These are phyloP conservation scores for Pandemis heparana DNA, from an alignment of 2,888 invertebrate species.

Conservation along the genomic window DNA sequence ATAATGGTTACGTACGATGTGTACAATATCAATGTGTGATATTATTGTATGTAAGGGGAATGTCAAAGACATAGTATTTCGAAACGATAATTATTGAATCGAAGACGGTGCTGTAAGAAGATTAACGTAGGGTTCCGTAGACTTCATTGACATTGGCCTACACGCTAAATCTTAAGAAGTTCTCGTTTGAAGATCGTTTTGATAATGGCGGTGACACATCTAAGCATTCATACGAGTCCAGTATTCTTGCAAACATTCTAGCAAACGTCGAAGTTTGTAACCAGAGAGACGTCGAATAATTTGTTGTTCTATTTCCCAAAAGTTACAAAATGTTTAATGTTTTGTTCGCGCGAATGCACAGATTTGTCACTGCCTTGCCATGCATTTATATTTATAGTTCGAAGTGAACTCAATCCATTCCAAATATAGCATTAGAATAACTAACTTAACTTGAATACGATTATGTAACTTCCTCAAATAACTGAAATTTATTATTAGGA, in stretches of 20 bases:
- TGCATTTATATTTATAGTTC: conserved; percentile 32
- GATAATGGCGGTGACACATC: background rate
- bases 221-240: background rate
- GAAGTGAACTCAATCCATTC: conserved; percentile 38
- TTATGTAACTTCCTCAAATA: conserved; percentile 27
- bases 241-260: background rate
- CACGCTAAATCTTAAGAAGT: background rate
- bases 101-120: conserved; percentile 52
- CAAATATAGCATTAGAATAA: conserved; percentile 31
- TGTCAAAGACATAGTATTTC: conserved; percentile 68
- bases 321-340: too few relatives aligned
- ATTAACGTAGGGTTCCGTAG: conserved; percentile 33
- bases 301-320: too few relatives aligned
- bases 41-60: conserved; percentile 66
- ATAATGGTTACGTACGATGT: conserved; percentile 48
- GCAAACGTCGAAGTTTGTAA: background rate
- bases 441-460: conserved; percentile 31
- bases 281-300: too few relatives aligned
- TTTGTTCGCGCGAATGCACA: background rate
- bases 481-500: conserved; percentile 25
- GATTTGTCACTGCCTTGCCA: conserved; percentile 1
- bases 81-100: conserved; percentile 52
- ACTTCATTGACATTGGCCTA: conserved; percentile 32
- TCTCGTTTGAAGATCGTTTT: conserved; percentile 1
- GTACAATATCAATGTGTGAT: conserved; percentile 78